A percentile compares a stretch with the other conserved stretches of the same genome.
Conservation (phyloP, 2,797 vertebrate genomes). For the Acestrorhynchus altus region DNA sequence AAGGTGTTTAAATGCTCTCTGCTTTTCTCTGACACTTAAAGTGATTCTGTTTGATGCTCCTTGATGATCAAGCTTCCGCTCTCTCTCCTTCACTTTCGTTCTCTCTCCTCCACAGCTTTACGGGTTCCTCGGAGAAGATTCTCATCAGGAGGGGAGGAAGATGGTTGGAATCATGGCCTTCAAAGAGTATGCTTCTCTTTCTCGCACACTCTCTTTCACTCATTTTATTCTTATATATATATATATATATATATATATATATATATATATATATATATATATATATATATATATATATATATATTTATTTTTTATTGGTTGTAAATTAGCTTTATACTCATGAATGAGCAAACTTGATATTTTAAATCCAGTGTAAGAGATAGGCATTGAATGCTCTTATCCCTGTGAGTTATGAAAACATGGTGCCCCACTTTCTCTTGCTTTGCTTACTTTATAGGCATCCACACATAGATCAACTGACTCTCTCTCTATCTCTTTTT, state of each 20-base stretch:
- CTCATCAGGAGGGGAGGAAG: slow-evolving; percentile 93
- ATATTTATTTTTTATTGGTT: no score
- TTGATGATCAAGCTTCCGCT: background rate
- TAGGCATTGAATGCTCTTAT: background rate
- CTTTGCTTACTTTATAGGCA: background rate
- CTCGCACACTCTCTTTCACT: background rate
- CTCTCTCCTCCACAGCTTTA: slow-evolving; percentile 38
- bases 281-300: background rate
- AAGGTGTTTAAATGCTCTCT: background rate
- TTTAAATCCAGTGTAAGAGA: background rate
- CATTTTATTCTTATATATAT: background rate
- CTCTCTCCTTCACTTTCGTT: background rate
- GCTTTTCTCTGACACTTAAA: background rate
- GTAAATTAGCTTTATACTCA: no score
- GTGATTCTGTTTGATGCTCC: background rate
- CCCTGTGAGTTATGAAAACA: background rate
- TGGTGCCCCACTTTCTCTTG: background rate
- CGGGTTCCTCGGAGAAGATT: slow-evolving; percentile 81
- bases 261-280: background rate
- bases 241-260: background rate
- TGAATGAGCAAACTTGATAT: background rate
- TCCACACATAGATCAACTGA: background rate
- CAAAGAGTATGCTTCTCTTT: slow-evolving; percentile 83
- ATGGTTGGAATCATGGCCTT: slow-evolving; percentile 91
- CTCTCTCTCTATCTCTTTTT: background rate